Evolutionary conservation across 2,113 vertebrate genomes (phyloP).

Genomic region (Dasyprocta punctata): DNA sequence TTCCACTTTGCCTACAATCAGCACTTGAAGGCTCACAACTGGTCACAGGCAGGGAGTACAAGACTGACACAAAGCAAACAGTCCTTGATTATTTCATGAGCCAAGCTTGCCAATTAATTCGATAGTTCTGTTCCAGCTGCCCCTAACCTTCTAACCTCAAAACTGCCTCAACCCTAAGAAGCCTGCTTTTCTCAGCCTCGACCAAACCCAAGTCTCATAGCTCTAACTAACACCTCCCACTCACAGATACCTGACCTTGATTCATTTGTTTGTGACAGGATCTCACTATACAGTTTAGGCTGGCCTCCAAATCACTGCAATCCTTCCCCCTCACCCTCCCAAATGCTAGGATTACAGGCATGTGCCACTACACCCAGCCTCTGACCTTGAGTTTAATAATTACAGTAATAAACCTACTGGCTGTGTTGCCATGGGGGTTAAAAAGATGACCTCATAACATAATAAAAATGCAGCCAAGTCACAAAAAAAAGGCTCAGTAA

Average conservation of each 20-base stretch:
- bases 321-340: not conserved
- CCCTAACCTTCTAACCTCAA: conserved; percentile 22
- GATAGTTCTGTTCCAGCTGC: conserved; percentile 13
- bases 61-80: conserved; percentile 9
- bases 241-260: conserved; percentile 33
- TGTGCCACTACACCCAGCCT: not conserved
- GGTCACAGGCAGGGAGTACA: not conserved
- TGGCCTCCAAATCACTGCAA: not conserved
- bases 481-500: conserved; percentile 56
- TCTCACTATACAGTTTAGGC: not conserved
- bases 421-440: not conserved
- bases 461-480: conserved; percentile 65
- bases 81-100: not conserved
- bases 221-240: conserved; percentile 27
- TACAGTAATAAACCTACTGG: conserved; percentile 38
- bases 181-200: conserved; percentile 26
- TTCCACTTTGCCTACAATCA: conserved; percentile 16
- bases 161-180: conserved; percentile 41
- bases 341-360: not conserved
- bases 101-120: not conserved
- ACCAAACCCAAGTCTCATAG: not conserved
- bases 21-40: not conserved
- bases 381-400: conserved; percentile 19
- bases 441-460: conserved; percentile 50
- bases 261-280: not conserved